Base-by-base conservation (phyloP, 1,140 invertebrate species). In the Pomacea maculata region DNA sequence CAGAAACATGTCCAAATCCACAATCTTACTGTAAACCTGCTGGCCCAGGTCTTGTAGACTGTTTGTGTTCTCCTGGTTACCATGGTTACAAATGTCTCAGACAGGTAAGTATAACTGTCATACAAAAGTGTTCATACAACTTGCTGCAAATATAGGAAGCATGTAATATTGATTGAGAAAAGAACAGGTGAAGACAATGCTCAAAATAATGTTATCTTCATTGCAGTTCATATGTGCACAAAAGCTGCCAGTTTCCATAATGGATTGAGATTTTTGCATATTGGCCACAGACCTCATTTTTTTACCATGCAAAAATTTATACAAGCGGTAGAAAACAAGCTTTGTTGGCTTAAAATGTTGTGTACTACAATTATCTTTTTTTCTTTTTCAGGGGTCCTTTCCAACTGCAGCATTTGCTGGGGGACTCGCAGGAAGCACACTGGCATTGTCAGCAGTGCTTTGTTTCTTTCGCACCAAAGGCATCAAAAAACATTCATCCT, bases 51-150 rank as follows among this genome's bases (percentile, higher is more conserved):
- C 25, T 85, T 45, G 84, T 81, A 34, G 84, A 88, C 71, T 89
- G 88, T 81, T 73, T 84, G 21, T 89, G 88, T 84, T 79, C 81
- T 73, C 63, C 81, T 80, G 87, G 85, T 84, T 87, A 83, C 84
- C 82, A 89, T 89, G 88, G 88, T 19, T 89, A 89, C 83, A 89
- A 88, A 78, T 89, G 88, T 82, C 82, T 87, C 68, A 84, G 87
- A 85, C 79, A 84, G 83, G 88, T 88, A 81, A 77, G 82, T 80
- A 77, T 64, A 45, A 19, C 68, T 61, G 67, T 34, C 21, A 70
- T 34, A n/a, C 11, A 25, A 70, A 9, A 25, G 67, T n/a, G 67
- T 25, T 12, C 1, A n/a, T 11, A 70, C 1, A 61, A 14, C 21
- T n/a, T 17, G 67, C 21, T n/a, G 12, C 6, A 12, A 70, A 34